phyloP scores from a whole-genome alignment of 2,113 vertebrate species.

The Thunnus maccoyii region DNA sequence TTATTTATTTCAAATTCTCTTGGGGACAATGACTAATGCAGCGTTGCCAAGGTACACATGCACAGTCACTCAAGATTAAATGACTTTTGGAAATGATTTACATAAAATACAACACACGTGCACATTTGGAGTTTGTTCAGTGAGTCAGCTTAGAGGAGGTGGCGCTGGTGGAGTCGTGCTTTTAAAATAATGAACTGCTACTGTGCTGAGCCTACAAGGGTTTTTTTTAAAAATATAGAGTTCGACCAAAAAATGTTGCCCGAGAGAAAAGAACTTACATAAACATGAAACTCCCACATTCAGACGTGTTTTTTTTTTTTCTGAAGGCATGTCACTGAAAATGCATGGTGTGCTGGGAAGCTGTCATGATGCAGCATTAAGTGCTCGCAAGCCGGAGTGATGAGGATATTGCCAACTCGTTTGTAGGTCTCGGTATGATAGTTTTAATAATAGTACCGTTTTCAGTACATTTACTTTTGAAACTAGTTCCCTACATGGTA shows the following conservation, averaged over 20 bases:
- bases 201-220: constrained; percentile 24
- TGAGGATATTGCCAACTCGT: too few relatives aligned
- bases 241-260: constrained; percentile 32
- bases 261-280: constrained; percentile 43
- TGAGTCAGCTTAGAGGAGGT: constrained; percentile 75
- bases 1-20: constrained; percentile 22
- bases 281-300: constrained; percentile 60
- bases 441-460: background rate
- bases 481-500: background rate
- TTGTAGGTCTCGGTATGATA: background rate
- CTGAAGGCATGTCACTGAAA: constrained; percentile 18
- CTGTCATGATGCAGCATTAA: constrained; percentile 3
- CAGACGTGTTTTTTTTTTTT: constrained; percentile 20
- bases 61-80: constrained; percentile 43
- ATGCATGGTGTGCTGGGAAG: background rate
- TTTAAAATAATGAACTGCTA: constrained; percentile 66
- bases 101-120: constrained; percentile 49
- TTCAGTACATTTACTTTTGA: background rate
- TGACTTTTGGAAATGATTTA: constrained; percentile 53
- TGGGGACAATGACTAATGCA: constrained; percentile 19
- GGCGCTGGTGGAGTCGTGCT: constrained; percentile 66
- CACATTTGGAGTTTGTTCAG: constrained; percentile 55
- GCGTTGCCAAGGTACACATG: constrained; percentile 11
- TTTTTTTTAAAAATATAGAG: constrained; percentile 40
- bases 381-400: background rate